A percentile compares a stretch with the other conserved stretches of the same genome.
These are phyloP conservation scores for Poeciliopsis turrubarensis DNA, from an alignment of 2,113 vertebrate genomes.

Conservation along the genomic window DNA sequence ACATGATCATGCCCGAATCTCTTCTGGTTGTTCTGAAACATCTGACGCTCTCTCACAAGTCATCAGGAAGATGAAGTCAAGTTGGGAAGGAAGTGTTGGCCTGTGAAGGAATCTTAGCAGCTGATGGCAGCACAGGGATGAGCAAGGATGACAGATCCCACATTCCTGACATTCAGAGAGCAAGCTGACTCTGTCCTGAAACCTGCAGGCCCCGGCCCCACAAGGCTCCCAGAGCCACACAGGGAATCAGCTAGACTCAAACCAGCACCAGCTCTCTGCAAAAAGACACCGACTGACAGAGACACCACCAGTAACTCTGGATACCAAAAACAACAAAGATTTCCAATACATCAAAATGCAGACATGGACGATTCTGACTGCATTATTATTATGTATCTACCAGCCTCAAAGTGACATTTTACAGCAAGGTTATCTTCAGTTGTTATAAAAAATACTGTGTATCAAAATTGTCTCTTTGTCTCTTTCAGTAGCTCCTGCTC, in stretches of 20 bases:
- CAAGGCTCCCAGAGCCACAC: neutral
- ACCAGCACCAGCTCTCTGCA: neutral
- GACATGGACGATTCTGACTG: too few relatives aligned
- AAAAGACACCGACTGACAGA: too few relatives aligned
- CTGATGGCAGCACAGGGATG: slow-evolving; percentile 27
- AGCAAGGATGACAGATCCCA: slow-evolving; percentile 18
- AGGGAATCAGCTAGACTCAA: neutral
- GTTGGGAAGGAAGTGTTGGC: slow-evolving; percentile 31
- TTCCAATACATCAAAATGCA: too few relatives aligned
- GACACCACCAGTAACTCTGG: too few relatives aligned
- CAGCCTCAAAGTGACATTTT: too few relatives aligned
- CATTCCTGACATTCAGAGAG: slow-evolving; percentile 50
- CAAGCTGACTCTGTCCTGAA: slow-evolving; percentile 14
- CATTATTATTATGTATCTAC: too few relatives aligned
- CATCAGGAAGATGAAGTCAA: slow-evolving; percentile 16
- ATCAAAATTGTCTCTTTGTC: too few relatives aligned
- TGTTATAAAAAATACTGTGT: too few relatives aligned
- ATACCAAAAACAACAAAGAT: too few relatives aligned
- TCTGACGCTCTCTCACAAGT: slow-evolving; percentile 33
- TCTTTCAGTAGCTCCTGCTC: too few relatives aligned
- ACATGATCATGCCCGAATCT: neutral
- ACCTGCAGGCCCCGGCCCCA: neutral
- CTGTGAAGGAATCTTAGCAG: slow-evolving; percentile 6
- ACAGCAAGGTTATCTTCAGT: too few relatives aligned
- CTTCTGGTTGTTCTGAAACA: slow-evolving; percentile 9